Percentiles rank a stretch among this genome's conserved stretches.
phyloP scores from a whole-genome alignment of 2,888 invertebrate species.

The Steinernema scapterisci region DNA sequence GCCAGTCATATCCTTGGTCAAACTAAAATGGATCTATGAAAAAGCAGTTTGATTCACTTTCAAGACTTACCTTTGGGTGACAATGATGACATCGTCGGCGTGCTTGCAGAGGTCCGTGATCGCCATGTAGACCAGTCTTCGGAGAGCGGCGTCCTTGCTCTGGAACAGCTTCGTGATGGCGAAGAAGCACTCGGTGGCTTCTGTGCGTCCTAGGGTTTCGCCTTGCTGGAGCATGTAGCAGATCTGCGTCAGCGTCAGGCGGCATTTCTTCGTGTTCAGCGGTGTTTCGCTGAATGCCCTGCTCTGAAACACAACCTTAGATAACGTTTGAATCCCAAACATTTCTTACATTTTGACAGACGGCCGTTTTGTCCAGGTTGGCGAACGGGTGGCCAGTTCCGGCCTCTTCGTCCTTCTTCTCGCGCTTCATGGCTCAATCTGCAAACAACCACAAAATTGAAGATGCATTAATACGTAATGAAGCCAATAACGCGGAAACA shows the following conservation, averaged over 20 bases:
- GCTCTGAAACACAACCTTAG: slow-evolving; percentile 72
- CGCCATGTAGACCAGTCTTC: slow-evolving; percentile 92
- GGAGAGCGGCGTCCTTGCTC: slow-evolving; percentile 87
- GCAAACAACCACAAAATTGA: no score
- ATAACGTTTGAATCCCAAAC: slow-evolving; percentile 20
- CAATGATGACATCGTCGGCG: slow-evolving; percentile 98
- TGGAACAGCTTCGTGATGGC: slow-evolving; percentile 99
- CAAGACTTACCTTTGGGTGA: slow-evolving; percentile 75
- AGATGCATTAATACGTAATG: no score
- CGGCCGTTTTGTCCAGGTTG: slow-evolving; percentile 91
- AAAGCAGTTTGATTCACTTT: background rate
- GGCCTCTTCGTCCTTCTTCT: slow-evolving; percentile 69
- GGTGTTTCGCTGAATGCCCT: slow-evolving; percentile 96
- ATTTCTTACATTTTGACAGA: slow-evolving; percentile 80
- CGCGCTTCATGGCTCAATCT: slow-evolving; percentile 59
- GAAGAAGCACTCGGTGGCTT: slow-evolving; percentile 98
- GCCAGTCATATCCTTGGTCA: slow-evolving; percentile 68
- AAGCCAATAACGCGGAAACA: no score
- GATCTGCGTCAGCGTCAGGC: slow-evolving; percentile 91
- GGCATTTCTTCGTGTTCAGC: slow-evolving; percentile 94
- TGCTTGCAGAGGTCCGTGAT: slow-evolving; percentile 85
- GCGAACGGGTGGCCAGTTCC: slow-evolving; percentile 83
- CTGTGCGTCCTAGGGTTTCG: slow-evolving; percentile 84
- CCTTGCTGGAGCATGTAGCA: slow-evolving; percentile 90
- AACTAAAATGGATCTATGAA: slow-evolving; percentile 41